Conservation (phyloP, 2,113 vertebrate species). For the Guaruba guarouba region DNA sequence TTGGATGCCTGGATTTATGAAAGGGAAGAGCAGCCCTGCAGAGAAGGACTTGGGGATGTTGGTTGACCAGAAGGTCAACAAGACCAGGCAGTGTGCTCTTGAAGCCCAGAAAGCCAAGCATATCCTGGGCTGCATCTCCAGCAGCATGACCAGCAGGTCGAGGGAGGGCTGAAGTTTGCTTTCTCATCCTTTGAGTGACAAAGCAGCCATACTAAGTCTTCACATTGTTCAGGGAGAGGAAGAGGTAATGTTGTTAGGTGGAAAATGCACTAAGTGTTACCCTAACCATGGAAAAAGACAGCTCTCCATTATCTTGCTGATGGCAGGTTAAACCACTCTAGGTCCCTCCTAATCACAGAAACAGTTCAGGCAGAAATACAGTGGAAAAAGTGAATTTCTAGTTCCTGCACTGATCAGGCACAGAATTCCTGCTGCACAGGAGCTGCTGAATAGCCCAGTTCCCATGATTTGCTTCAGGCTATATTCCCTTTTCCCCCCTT, state of each 20-base stretch:
- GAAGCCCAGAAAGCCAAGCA: neutral
- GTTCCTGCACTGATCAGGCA: neutral
- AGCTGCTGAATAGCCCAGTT: neutral
- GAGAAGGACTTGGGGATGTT: neutral
- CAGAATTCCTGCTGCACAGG: neutral
- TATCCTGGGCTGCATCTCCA: neutral
- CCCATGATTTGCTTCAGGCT: neutral
- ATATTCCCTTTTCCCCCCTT: neutral
- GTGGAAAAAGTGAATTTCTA: neutral
- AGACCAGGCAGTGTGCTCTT: neutral
- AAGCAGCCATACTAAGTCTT: neutral
- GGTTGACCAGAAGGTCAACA: neutral
- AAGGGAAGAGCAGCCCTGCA: neutral
- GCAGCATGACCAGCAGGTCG: neutral
- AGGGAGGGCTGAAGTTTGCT: neutral
- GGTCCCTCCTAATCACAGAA: neutral
- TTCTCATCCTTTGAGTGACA: neutral
- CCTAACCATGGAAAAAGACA: neutral
- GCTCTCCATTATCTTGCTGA: neutral
- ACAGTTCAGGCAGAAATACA: neutral
- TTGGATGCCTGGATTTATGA: neutral
- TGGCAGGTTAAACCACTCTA: neutral
- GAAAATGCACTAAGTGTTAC: neutral
- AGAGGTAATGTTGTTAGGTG: neutral
- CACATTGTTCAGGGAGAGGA: neutral